Base-by-base conservation (phyloP, 2,888 invertebrate genomes). In the Athripsodes cinereus region DNA sequence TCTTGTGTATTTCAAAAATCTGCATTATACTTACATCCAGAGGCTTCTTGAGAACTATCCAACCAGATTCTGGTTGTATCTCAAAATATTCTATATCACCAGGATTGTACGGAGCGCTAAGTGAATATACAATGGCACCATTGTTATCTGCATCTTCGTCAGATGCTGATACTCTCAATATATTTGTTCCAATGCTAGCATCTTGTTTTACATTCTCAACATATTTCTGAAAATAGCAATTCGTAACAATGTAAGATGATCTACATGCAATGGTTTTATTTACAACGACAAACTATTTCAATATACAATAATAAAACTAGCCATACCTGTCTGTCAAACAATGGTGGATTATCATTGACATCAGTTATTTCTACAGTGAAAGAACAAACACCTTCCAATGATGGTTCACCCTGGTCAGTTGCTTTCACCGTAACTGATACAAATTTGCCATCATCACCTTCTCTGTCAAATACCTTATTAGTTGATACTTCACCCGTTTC, bases 321-420 rank as follows among this genome's bases (percentile, higher is more conserved):
- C 67, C 76, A 78, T 81, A 93, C 94, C 86, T 95, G 95, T 80
- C 95, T 83, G 77, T 95, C 95, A 74, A 96, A 96, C 53, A 95
- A 76, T 8, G 95, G 95, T 6, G 95, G 94, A 74, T 97, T 97
- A 72, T 98, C 98, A 70, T 98, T 99, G 48, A 96, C 93, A 73
- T 98, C 98, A 1, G 94, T 94, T 55, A 98, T 95, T 79, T 96
- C 96, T 50, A 96, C 96, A 16, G 95, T 96, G 72, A 99, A 98
- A 6, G 97, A 97, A 74, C 99, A 99, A 65, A 97, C 96, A 22
- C 97, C 96, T 74, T 97, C 97, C 65, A 99, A 74, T 0, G 95
- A 94, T 1, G 97, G 96, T 72, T 94, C 94, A n/a, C 97, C 99
- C 71, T 96, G 92, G 82, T 99, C 99, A 0, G 96, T 96, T 3